A percentile compares a stretch with the other conserved stretches of the same genome.
Conservation (phyloP, 2,113 vertebrate species). For the Notothenia rossii region DNA sequence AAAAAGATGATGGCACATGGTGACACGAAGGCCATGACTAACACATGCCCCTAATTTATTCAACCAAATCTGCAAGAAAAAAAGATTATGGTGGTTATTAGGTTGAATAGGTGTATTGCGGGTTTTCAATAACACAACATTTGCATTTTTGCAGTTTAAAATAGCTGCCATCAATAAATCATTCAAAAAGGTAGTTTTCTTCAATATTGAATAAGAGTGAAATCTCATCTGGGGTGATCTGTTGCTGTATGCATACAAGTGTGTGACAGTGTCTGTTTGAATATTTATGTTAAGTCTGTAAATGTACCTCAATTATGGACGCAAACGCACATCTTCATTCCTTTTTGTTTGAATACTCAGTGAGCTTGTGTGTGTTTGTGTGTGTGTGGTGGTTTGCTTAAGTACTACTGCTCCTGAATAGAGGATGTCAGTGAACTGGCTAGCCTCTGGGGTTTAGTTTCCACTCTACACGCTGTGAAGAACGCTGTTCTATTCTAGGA, state of each 20-base stretch:
- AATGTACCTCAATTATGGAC: conserved; percentile 49
- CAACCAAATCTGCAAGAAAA: not conserved
- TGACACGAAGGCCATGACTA: not conserved
- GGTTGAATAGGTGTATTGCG: not conserved
- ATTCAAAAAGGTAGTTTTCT: conserved; percentile 8
- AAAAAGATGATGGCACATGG: not conserved
- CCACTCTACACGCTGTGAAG: conserved; percentile 62
- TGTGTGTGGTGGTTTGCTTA: conserved; percentile 34
- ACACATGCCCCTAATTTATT: not conserved
- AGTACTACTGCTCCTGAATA: conserved; percentile 58
- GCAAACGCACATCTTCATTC: conserved; percentile 12
- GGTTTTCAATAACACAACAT: not conserved
- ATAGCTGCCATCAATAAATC: conserved; percentile 52
- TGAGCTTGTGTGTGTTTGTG: conserved; percentile 5
- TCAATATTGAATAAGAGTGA: conserved; percentile 48
- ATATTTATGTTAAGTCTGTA: conserved; percentile 44
- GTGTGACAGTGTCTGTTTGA: conserved; percentile 25
- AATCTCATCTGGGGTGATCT: conserved; percentile 44
- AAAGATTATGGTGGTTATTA: not conserved
- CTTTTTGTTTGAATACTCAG: conserved; percentile 40
- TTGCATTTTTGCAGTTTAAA: conserved; percentile 20
- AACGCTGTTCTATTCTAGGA: conserved; percentile 76
- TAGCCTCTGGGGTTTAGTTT: conserved; percentile 67
- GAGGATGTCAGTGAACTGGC: conserved; percentile 64
- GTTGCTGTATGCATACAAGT: conserved; percentile 50